Percentiles rank a stretch among this genome's conserved stretches.
Evolutionary conservation across 1,140 invertebrate genomes (phyloP).

Genomic region (Trachymyrmex cornetzi): DNA sequence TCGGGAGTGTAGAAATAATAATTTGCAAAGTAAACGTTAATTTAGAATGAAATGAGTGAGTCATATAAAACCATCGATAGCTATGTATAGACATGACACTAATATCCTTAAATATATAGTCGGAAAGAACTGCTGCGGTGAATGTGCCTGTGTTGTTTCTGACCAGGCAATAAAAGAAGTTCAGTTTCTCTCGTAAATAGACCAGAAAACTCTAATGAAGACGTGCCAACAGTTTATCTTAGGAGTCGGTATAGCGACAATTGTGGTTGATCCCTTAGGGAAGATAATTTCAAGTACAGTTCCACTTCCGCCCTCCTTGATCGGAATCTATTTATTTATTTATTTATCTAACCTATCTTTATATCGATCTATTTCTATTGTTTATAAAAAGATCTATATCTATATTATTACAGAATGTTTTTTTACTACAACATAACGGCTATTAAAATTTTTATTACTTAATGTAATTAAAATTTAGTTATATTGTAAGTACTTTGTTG

Average conservation of each 20-base stretch:
- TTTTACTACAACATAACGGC: not conserved
- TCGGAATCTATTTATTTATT: conserved; percentile 45
- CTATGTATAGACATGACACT: not conserved
- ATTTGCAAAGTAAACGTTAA: conserved; percentile 1
- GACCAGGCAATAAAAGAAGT: conserved; percentile 73
- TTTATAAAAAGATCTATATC: not conserved
- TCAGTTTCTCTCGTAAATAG: conserved; percentile 70
- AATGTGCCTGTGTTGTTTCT: conserved; percentile 73
- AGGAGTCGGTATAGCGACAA: conserved; percentile 66
- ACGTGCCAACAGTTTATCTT: conserved; percentile 80
- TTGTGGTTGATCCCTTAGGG: conserved; percentile 73
- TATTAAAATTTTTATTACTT: not conserved
- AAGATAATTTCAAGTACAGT: conserved; percentile 68
- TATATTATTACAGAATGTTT: not conserved
- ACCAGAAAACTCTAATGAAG: conserved; percentile 80
- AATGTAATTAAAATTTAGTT: not conserved
- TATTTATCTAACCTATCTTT: conserved; percentile 24
- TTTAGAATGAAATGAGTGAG: not conserved
- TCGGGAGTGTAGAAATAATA: not conserved
- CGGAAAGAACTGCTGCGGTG: not conserved
- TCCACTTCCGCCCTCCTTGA: conserved; percentile 28
- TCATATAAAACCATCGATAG: not conserved
- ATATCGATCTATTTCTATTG: not conserved
- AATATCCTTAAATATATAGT: conserved; percentile 16
- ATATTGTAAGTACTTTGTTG: not conserved